A percentile compares a stretch with the other conserved stretches of the same genome.
These are phyloP conservation scores for Epsilonema sp. DNA, from an alignment of 2,888 invertebrate genomes.

Conservation along the genomic window DNA sequence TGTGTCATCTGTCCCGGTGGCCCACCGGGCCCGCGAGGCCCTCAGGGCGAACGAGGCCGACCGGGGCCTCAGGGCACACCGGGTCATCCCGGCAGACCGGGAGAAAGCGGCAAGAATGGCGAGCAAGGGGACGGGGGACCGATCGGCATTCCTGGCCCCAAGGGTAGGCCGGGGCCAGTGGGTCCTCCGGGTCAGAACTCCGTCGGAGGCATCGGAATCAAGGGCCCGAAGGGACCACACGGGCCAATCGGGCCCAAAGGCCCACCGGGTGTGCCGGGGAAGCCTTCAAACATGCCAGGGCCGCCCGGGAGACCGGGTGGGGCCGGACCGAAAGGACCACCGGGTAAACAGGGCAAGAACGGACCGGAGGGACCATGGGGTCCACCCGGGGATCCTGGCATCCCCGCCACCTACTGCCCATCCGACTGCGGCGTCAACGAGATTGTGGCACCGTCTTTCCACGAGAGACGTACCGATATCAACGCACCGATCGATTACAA, in stretches of 20 bases:
- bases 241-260: conserved; percentile 16
- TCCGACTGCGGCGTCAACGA: conserved; percentile 23
- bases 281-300: conserved; percentile 7
- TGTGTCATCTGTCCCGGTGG: conserved; percentile 27
- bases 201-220: conserved; percentile 21
- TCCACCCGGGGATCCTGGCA: conserved; percentile 22
- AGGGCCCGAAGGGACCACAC: conserved; percentile 22
- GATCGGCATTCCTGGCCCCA: conserved; percentile 7
- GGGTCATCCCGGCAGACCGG: conserved; percentile 17
- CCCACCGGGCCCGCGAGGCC: conserved; percentile 23
- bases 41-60: conserved; percentile 25
- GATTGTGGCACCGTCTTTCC: conserved; percentile 13
- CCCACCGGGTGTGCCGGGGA: conserved; percentile 8
- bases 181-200: conserved; percentile 21
- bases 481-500: too few species aligned
- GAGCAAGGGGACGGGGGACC: conserved; percentile 10
- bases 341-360: conserved; percentile 15
- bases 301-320: conserved; percentile 15
- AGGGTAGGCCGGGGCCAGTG: conserved; percentile 22
- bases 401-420: conserved; percentile 21
- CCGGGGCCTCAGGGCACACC: conserved; percentile 15
- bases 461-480: too few species aligned
- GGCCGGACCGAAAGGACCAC: conserved; percentile 16
- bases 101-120: conserved; percentile 19
- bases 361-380: conserved; percentile 21